Conservation (phyloP, 2,888 invertebrate genomes). For the Pterobdella sp. region DNA sequence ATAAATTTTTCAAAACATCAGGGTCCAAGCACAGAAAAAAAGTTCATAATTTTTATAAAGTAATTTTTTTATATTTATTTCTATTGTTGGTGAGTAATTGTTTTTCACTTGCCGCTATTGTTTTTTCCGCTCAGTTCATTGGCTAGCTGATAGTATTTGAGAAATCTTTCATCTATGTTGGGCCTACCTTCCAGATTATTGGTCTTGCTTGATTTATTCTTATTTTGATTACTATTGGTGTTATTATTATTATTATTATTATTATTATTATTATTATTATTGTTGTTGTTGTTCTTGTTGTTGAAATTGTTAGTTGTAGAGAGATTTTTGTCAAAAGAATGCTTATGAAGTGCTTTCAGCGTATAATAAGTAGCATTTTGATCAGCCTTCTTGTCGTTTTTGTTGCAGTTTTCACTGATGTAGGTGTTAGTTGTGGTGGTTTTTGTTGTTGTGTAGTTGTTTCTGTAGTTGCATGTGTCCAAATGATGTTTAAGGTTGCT, state of each 20-base stretch:
- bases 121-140: slow-evolving; percentile 88
- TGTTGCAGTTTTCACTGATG: not conserved
- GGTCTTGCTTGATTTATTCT: not conserved
- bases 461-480: not conserved
- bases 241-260: slow-evolving; percentile 3
- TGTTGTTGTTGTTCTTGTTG: not conserved
- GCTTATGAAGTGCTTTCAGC: not conserved
- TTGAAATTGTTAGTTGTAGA: slow-evolving; percentile 54
- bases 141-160: slow-evolving; percentile 95
- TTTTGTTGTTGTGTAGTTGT: slow-evolving; percentile 4
- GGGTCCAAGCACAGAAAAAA: too few relatives aligned
- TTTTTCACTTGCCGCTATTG: slow-evolving; percentile 33
- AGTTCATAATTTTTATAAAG: too few relatives aligned
- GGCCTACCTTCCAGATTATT: too few relatives aligned
- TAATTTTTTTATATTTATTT: too few relatives aligned
- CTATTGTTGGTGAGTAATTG: too few relatives aligned
- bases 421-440: not conserved
- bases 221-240: not conserved
- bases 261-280: not conserved
- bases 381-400: not conserved
- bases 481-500: not conserved
- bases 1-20: too few relatives aligned
- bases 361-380: not conserved
- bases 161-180: slow-evolving; percentile 71
- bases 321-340: not conserved